Evolutionary conservation across 2,113 vertebrate genomes (phyloP).

Genomic region (Ciconia maguari): DNA sequence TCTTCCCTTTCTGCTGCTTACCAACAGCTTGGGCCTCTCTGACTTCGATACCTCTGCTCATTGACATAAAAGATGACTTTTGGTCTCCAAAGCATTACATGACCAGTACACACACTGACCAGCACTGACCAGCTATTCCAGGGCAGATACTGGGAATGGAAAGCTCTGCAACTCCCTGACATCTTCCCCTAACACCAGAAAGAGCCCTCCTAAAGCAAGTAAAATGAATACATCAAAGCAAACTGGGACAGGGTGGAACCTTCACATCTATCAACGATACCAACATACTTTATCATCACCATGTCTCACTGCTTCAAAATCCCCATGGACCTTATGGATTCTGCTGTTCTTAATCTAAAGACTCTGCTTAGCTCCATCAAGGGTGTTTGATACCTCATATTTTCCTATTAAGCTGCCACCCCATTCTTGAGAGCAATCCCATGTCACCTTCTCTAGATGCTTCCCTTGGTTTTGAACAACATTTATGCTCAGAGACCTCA

Average conservation of each 20-base stretch:
- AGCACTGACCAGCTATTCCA: neutral
- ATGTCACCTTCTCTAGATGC: neutral
- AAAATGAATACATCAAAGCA: neutral
- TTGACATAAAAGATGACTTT: fast-evolving
- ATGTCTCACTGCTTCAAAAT: neutral
- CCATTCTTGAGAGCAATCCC: neutral
- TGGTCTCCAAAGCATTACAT: fast-evolving
- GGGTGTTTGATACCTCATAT: neutral
- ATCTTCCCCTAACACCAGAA: neutral
- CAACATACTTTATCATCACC: neutral
- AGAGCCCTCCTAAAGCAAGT: neutral
- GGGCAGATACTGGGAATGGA: neutral
- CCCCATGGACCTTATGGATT: neutral
- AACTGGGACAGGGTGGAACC: neutral
- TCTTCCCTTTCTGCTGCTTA: neutral
- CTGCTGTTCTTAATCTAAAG: neutral
- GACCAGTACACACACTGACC: neutral
- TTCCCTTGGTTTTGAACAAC: neutral
- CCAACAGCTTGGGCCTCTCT: fast-evolving
- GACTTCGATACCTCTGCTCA: neutral
- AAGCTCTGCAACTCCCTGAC: neutral
- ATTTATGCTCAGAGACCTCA: neutral
- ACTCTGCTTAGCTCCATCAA: neutral
- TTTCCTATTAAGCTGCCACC: neutral
- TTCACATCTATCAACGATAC: neutral